These are phyloP conservation scores for Cassiopea andromeda DNA, from an alignment of 30 jellyfish, hydroid and myxozoan genomes.

Conservation along the genomic window DNA sequence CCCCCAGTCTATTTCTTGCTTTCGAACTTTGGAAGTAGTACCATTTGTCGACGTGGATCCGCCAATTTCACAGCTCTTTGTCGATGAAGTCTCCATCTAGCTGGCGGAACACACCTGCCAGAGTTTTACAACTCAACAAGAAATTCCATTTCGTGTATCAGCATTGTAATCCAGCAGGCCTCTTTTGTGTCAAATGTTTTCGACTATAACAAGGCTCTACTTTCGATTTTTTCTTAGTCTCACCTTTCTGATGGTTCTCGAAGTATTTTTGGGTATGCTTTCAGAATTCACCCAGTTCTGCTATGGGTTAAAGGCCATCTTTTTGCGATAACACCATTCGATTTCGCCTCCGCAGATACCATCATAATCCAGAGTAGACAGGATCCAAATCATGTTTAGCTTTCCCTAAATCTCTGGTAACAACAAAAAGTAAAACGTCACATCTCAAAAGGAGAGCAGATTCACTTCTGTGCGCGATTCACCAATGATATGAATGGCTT, in stretches of 20 bases:
- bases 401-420: too few relatives aligned
- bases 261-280: background rate
- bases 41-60: background rate
- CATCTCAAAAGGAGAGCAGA: too few relatives aligned
- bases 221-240: background rate
- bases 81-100: conserved; percentile 19
- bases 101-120: conserved; percentile 17
- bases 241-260: too few relatives aligned
- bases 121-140: background rate
- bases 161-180: background rate
- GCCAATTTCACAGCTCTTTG: conserved; percentile 8
- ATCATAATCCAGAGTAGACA: too few relatives aligned
- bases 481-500: too few relatives aligned
- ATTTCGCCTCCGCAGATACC: conserved; percentile 34
- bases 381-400: too few relatives aligned
- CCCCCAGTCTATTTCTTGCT: conserved; percentile 78
- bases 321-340: conserved; percentile 14
- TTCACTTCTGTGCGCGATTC: too few relatives aligned
- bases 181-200: background rate
- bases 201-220: background rate
- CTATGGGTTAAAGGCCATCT: conserved; percentile 57
- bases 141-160: background rate
- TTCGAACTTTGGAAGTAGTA: conserved; percentile 3
- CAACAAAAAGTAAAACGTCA: too few relatives aligned
- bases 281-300: background rate